Percentiles rank a stretch among this genome's conserved stretches.
These are phyloP conservation scores for Aviceda subcristata DNA, from an alignment of 2,113 vertebrate genomes.

Conservation along the genomic window DNA sequence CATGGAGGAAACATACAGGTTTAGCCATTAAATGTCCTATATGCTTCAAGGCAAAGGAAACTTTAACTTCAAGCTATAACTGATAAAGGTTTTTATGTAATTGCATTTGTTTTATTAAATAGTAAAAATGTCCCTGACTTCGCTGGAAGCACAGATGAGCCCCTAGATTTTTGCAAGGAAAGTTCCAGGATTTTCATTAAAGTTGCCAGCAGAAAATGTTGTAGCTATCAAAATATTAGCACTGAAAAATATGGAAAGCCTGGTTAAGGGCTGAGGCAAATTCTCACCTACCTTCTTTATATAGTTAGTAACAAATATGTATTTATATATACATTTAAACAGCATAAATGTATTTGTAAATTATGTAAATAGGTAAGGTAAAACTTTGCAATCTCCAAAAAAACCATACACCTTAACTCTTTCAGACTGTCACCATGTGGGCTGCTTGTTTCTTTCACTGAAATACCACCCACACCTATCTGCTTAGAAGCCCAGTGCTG, in stretches of 20 bases:
- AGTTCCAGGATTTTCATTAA: neutral
- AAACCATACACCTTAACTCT: neutral
- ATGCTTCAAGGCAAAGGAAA: neutral
- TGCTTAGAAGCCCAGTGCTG: neutral
- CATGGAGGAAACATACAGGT: neutral
- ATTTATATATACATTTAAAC: neutral
- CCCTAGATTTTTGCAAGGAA: neutral
- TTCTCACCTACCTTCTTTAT: neutral
- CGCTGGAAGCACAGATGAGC: neutral
- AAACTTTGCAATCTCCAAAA: neutral
- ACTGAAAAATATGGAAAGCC: neutral
- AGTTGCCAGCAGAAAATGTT: neutral
- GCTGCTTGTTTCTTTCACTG: neutral
- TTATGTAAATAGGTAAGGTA: neutral
- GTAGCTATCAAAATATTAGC: neutral
- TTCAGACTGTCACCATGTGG: neutral
- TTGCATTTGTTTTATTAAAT: neutral
- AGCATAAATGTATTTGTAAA: neutral
- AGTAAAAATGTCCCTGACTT: neutral
- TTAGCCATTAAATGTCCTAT: neutral
- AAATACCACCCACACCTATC: neutral
- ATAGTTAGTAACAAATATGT: neutral
- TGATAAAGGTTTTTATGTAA: neutral
- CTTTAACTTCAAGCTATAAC: neutral
- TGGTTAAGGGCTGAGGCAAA: neutral